These are phyloP conservation scores for Tridacna crocea DNA, from an alignment of 2,888 invertebrate species.

Conservation along the genomic window DNA sequence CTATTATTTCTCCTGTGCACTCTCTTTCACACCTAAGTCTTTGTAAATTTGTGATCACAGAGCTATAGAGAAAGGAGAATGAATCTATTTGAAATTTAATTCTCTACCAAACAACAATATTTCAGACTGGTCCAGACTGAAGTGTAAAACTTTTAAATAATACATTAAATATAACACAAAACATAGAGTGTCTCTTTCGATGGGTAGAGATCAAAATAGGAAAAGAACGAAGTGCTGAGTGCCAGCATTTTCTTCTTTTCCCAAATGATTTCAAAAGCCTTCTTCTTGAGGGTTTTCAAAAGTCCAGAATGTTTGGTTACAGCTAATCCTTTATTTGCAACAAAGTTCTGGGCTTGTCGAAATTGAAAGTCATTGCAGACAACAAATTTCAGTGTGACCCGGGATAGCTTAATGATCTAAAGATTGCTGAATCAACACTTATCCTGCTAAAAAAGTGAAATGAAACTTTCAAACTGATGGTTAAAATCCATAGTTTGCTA, in stretches of 20 bases:
- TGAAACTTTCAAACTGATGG: too few species aligned
- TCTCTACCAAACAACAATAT: background rate
- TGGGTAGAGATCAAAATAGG: too few species aligned
- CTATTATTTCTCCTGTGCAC: background rate
- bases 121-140: background rate
- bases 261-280: background rate
- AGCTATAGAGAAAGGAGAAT: background rate
- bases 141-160: background rate
- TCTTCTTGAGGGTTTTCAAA: background rate
- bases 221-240: background rate
- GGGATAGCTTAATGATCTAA: too few species aligned
- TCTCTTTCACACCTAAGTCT: background rate
- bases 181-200: too few species aligned
- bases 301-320: background rate
- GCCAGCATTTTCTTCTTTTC: background rate
- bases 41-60: background rate
- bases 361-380: too few species aligned
- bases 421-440: background rate
- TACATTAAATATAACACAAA: background rate
- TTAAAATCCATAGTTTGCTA: too few species aligned
- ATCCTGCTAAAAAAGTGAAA: too few species aligned
- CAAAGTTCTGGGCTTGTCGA: too few species aligned
- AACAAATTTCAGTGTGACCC: too few species aligned
- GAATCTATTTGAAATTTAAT: background rate
- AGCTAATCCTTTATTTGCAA: too few species aligned